Base-by-base conservation (phyloP, 2,113 vertebrate species). In the Aspidoscelis tigris region DNA sequence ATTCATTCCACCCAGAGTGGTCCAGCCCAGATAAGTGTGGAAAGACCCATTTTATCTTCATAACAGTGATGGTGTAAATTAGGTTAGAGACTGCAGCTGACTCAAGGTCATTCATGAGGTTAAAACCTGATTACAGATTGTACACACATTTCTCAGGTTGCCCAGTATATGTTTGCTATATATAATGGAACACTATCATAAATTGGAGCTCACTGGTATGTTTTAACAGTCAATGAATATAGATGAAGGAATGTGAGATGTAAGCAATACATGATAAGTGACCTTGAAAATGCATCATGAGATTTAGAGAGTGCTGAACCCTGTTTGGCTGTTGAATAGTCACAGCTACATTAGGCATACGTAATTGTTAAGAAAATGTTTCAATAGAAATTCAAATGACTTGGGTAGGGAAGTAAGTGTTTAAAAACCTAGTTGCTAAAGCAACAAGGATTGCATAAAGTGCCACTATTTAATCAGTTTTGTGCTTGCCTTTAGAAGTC, bases 341-440 rank as follows among this genome's bases (percentile, higher is more conserved):
- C 43, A 55, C 7, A 39, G 21, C 16, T 26, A 47, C 26, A n/a
- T 65, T 64, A 50, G 55, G 16, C 69, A 78, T 3, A 5, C 21
- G 77, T 44, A 20, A 83, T 26, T 18, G 10, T 26, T 76, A 65
- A 86, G 84, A 26, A 70, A 77, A 82, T 22, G 9, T 5, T 77
- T 77, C 50, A 39, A 65, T 82, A 68, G 66, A 86, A 7, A 26
- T 61, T 84, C 76, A 86, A 84, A 71, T 84, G 26, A 8, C n/a
- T 74, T 86, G 61, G 6, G 81, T 76, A 81, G 16, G 39, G 1
- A 0, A 10, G 47, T 4, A 16, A 71, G 41, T 76, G 50, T 66
- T 43, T 75, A 71, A 50, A 80, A 86, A 41, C 1, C 4, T 58
- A 81, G 55, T 83, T 44, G 72, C 11, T 43, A 73, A 80, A 53